Conservation (phyloP, 1,140 invertebrate species). For the Drosophila orena region DNA sequence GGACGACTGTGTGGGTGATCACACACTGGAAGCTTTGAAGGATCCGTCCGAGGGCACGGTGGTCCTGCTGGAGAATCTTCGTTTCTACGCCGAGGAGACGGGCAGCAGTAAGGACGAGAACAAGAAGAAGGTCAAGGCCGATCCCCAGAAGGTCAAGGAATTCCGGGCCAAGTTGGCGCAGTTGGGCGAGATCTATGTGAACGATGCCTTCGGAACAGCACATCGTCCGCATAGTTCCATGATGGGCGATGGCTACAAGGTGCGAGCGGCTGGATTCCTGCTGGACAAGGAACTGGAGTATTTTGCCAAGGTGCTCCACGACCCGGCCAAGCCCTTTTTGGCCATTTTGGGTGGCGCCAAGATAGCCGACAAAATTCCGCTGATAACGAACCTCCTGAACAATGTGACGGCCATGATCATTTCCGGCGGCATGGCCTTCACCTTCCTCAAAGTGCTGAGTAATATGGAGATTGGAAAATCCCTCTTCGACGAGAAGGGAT, state of each 20-base stretch:
- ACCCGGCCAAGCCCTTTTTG: slow-evolving; percentile 97
- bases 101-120: slow-evolving; percentile 96
- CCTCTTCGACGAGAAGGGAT: slow-evolving; percentile 96
- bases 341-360: slow-evolving; percentile 99
- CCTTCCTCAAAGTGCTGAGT: slow-evolving; percentile 97
- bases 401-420: slow-evolving; percentile 99
- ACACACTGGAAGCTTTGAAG: slow-evolving; percentile 94
- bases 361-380: slow-evolving; percentile 99
- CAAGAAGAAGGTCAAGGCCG: slow-evolving; percentile 91
- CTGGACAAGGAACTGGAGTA: slow-evolving; percentile 99
- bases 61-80: slow-evolving; percentile 97
- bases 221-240: slow-evolving; percentile 98
- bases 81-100: slow-evolving; percentile 99
- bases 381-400: slow-evolving; percentile 99
- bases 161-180: slow-evolving; percentile 96
- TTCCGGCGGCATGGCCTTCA: slow-evolving; percentile 99
- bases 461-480: slow-evolving; percentile 98
- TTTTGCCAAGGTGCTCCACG: slow-evolving; percentile 98
- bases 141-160: slow-evolving; percentile 88
- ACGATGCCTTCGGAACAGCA: slow-evolving; percentile 99
- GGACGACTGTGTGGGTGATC: slow-evolving; percentile 95
- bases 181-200: slow-evolving; percentile 98
- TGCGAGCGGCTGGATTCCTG: slow-evolving; percentile 97
- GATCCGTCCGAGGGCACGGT: slow-evolving; percentile 94
- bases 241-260: slow-evolving; percentile 94